Conservation (phyloP, 2,113 vertebrate genomes). For the Mustela nigripes region DNA sequence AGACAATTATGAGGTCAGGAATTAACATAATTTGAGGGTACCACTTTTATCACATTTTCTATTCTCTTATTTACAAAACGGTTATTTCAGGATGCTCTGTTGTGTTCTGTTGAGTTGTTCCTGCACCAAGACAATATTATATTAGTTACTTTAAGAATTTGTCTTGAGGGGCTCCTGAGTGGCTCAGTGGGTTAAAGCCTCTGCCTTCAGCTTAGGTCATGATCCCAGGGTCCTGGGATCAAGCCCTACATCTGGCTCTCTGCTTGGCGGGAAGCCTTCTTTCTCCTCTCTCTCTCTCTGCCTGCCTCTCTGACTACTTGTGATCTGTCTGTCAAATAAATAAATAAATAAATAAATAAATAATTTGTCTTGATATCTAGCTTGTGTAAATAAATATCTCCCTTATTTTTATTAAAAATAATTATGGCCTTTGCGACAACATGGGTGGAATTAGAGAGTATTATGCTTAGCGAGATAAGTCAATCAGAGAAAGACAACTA, state of each 20-base stretch:
- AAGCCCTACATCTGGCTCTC: too few relatives aligned
- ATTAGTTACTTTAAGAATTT: conserved; percentile 28
- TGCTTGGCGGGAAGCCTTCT: too few relatives aligned
- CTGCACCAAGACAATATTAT: neutral
- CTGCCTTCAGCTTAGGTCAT: too few relatives aligned
- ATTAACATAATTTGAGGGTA: neutral
- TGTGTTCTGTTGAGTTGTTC: neutral
- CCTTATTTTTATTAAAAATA: conserved; percentile 18
- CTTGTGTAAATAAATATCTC: neutral
- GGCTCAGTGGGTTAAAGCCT: too few relatives aligned
- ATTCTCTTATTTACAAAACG: neutral
- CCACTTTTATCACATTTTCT: neutral
- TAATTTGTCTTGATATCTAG: neutral
- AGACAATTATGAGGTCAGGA: neutral
- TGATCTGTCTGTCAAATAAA: too few relatives aligned
- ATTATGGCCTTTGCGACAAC: neutral
- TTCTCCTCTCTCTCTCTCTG: too few relatives aligned
- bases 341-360: neutral
- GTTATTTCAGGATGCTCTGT: neutral
- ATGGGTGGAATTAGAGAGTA: too few relatives aligned
- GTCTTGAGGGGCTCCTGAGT: neutral
- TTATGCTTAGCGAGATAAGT: too few relatives aligned
- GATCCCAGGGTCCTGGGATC: too few relatives aligned
- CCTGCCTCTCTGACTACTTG: too few relatives aligned
- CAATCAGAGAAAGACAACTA: too few relatives aligned